Conservation (phyloP, 2,113 vertebrate genomes). For the Macquaria australasica region DNA sequence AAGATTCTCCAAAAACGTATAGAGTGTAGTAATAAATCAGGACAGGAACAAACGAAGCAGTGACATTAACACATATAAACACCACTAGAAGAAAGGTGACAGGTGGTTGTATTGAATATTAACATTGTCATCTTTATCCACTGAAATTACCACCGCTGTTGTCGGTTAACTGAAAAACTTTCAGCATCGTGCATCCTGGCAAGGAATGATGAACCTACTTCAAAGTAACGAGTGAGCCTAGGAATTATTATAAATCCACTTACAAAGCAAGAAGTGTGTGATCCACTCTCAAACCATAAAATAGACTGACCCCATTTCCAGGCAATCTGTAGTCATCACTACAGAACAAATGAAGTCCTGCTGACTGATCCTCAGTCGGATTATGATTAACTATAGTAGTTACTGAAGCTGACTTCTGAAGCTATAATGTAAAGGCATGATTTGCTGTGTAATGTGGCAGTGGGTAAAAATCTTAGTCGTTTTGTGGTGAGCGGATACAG, state of each 20-base stretch:
- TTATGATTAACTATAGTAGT: conserved; percentile 5
- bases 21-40: background rate
- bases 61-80: background rate
- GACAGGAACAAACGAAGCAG: background rate
- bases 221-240: background rate
- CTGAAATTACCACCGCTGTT: background rate
- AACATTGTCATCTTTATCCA: background rate
- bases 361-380: background rate
- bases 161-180: background rate
- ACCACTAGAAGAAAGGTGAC: background rate
- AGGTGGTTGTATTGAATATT: background rate
- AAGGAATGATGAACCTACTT: background rate
- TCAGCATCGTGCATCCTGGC: background rate
- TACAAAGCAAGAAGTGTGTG: background rate
- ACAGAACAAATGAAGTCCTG: background rate
- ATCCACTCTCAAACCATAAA: background rate
- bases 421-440: background rate
- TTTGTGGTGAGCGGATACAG: background rate
- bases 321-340: background rate
- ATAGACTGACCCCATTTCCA: background rate
- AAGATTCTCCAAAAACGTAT: too few species aligned
- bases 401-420: background rate
- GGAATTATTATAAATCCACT: background rate
- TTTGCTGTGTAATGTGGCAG: background rate
- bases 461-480: background rate